phyloP scores from a whole-genome alignment of 2,888 invertebrate genomes.

The Salpingus planirostris region DNA sequence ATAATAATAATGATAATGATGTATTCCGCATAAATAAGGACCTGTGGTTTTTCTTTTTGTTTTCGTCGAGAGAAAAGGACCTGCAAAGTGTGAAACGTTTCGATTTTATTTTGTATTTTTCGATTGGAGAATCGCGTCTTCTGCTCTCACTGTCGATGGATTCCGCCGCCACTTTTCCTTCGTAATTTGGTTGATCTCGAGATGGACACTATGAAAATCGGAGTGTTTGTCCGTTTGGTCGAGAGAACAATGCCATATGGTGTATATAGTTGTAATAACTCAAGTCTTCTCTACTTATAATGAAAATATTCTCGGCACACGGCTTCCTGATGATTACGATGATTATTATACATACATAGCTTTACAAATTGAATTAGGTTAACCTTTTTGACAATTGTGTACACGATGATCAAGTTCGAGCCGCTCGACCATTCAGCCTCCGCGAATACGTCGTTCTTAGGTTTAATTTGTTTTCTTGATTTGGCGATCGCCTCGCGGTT shows the following conservation, averaged over 20 bases:
- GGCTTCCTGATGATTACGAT: constrained; percentile 27
- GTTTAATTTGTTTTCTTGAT: too few relatives aligned
- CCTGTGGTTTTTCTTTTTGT: too few relatives aligned
- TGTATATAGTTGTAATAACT: constrained; percentile 32
- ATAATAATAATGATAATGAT: too few relatives aligned
- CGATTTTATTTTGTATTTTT: constrained; percentile 4
- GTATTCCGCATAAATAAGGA: too few relatives aligned
- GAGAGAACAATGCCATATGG: constrained; percentile 12
- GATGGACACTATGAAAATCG: constrained; percentile 11
- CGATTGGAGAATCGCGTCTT: background rate
- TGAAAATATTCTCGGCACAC: constrained; percentile 27
- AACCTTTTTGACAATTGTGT: constrained; percentile 8
- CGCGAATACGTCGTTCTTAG: too few relatives aligned
- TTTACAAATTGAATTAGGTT: too few relatives aligned
- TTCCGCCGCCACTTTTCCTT: constrained; percentile 3
- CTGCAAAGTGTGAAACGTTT: constrained; percentile 4
- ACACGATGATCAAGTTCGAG: too few relatives aligned
- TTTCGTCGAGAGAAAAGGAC: too few relatives aligned
- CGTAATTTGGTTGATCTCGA: constrained; percentile 19
- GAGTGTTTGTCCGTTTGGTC: constrained; percentile 6
- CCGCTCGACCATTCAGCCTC: too few relatives aligned
- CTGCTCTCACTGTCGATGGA: constrained; percentile 6
- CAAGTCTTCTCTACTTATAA: constrained; percentile 33
- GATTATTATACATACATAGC: too few relatives aligned
- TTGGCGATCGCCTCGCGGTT: too few relatives aligned